Base-by-base conservation (phyloP, 1,140 invertebrate species). In the Macrotrachela quadricornifera region DNA sequence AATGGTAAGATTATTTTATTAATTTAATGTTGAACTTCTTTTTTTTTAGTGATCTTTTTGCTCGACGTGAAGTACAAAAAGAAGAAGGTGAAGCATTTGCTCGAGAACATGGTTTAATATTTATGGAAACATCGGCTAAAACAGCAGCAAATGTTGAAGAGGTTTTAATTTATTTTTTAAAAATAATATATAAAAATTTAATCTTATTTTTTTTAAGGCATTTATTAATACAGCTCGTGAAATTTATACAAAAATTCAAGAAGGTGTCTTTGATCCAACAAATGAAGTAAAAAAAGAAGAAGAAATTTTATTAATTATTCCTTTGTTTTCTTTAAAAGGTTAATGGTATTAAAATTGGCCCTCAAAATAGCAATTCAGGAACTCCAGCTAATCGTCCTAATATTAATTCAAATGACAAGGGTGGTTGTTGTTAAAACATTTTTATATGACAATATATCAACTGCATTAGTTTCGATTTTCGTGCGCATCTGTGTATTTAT, bases 221-320 rank as follows among this genome's bases (percentile, higher is more conserved):
- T 99, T 99, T 71, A 99, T 99, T 59, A 92, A 96, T 68, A 99
- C 94, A 50, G 94, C 94, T 57, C 94, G 94, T 74, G 91, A 97
- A 76, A 99, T 99, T 64, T 97, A 97, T 70, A 87, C 96, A 65
- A 97, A 97, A 74, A 99, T 99, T 60, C 91, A 97, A 69, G 92
- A 97, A 71, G 92, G 94, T 51, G 90, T 97, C 36, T 97, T 99
- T 73, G 92, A 97, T 71, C 95, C 97, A 59, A 96, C 96, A 67
- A 97, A 99, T 78, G 92, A 99, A 80, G 91, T 94, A 59, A 96
- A 96, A 67, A 97, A 99, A 77, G 92, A 99, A 80, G 91, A 94
- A 71, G 64, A 30, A 4, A 16, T 38, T 41, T 8, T 36, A n/a
- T 50, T 18, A 18, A 14, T 39, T 36, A 9, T 17, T 12, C 30